These are phyloP conservation scores for Cebus imitator DNA, from an alignment of 2,113 vertebrate species.

Conservation along the genomic window DNA sequence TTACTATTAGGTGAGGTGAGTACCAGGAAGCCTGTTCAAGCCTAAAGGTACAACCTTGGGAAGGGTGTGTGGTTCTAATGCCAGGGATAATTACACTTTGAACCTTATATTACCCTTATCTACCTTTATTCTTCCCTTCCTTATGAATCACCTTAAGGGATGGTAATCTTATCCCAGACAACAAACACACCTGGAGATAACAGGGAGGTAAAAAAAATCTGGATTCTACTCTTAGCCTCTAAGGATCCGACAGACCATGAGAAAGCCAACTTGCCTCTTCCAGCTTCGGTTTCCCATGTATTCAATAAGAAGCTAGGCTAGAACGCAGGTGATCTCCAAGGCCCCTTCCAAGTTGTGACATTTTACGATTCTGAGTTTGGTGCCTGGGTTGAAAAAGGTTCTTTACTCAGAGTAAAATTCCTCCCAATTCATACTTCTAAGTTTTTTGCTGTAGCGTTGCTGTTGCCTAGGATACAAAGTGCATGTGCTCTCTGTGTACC, in stretches of 20 bases:
- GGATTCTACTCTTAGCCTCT: neutral
- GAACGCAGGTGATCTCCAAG: neutral
- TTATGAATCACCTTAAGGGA: neutral
- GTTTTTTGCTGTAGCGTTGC: neutral
- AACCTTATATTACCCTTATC: neutral
- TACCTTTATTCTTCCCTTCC: neutral
- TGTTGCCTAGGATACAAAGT: constrained; percentile 34
- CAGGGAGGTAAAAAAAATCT: neutral
- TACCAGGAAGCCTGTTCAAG: neutral
- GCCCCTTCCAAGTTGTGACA: neutral
- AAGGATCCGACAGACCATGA: neutral
- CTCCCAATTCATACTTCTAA: constrained; percentile 19
- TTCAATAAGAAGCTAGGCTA: neutral
- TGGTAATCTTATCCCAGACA: neutral
- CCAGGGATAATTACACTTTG: neutral
- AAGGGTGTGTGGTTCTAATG: neutral
- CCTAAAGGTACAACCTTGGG: neutral
- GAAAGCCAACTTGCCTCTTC: neutral
- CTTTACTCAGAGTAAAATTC: constrained; percentile 2
- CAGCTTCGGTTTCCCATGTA: neutral
- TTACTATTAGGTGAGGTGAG: neutral
- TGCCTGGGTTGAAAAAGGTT: neutral
- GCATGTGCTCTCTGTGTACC: neutral
- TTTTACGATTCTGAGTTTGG: neutral
- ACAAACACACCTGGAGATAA: constrained; percentile 45